Evolutionary conservation across 37 sponge, comb jelly and placozoan species (phyloP), one percentile per base, ranked within the genome.

Genomic region (Aplysina aerophoba): DNA sequence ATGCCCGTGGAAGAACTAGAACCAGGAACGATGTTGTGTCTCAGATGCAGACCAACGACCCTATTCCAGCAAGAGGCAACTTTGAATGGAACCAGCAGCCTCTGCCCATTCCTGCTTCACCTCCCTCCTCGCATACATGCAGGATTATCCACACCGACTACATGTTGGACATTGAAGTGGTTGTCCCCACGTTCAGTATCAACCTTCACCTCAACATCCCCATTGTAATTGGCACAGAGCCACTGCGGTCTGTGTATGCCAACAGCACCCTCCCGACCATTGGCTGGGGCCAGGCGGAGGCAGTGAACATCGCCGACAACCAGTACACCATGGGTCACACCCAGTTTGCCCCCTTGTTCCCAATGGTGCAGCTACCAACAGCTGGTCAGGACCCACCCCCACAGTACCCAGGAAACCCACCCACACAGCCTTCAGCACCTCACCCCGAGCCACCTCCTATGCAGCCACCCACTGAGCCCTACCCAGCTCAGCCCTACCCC

Each of bases 241-340:
- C 74, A 21, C 74, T 73, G 8, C 17, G 40, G 13, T 73, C 74
- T 38, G 74, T 31, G 39, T 73, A 73, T 30, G 39, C 38, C 20
- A 37, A 73, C 37, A 20, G 40, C 11, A 19, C 40, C 41, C 39
- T 73, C 20, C 74, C 74, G 20, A 14, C 41, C 41, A 38, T 37
- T 73, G 41, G 74, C 31, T 73, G 31, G 40, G 14, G 40, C 6
- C 17, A 33, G 5, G 39, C 39, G 13, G 40, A 33, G 30, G 74
- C 80, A 41, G 80, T 79, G 37, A 79, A 79, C 59, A 79, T 79
- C 19, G 80, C 59, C 13, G 80, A 79, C 80, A 79, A 79, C 59
- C 59, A 55, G 80, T 79, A 79, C 80, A 79, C 80, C 16, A 79
- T 79, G 80, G 80, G 80, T 24, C 80, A 79, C 28, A 79, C 80